Evolutionary conservation across 2,113 vertebrate genomes (phyloP).

Genomic region (Ascaphus truei): DNA sequence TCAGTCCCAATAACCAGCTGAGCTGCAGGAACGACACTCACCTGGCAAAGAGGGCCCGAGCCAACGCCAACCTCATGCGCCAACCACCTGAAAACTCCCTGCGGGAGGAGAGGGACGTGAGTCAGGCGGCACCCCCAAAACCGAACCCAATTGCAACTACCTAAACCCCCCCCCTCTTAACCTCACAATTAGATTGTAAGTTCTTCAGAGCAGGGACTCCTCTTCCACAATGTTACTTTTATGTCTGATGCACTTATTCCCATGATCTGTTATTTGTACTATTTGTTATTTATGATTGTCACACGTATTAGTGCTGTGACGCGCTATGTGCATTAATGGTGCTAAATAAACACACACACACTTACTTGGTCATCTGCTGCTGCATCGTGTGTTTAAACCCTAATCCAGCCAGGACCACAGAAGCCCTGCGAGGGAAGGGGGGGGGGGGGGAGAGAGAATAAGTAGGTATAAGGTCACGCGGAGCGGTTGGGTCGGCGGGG

Average conservation of each 20-base stretch:
- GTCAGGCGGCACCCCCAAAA: background rate
- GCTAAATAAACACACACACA: background rate
- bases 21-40: slow-evolving; percentile 52
- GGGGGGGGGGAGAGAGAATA: too few relatives aligned
- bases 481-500: too few relatives aligned
- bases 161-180: background rate
- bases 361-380: slow-evolving; percentile 90
- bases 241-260: too few relatives aligned
- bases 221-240: too few relatives aligned
- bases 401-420: slow-evolving; percentile 91
- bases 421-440: slow-evolving; percentile 68
- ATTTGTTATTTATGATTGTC: too few relatives aligned
- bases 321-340: too few relatives aligned
- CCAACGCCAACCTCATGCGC: slow-evolving; percentile 95
- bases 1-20: background rate
- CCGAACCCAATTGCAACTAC: too few relatives aligned
- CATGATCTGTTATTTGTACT: too few relatives aligned
- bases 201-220: too few relatives aligned
- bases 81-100: slow-evolving; percentile 98
- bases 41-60: slow-evolving; percentile 90
- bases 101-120: slow-evolving; percentile 40
- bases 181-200: too few relatives aligned
- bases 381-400: slow-evolving; percentile 92
- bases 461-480: too few relatives aligned
- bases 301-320: too few relatives aligned